Conservation (phyloP, 92 coral and sea anemone species). For the Epizoanthus scotinus region DNA sequence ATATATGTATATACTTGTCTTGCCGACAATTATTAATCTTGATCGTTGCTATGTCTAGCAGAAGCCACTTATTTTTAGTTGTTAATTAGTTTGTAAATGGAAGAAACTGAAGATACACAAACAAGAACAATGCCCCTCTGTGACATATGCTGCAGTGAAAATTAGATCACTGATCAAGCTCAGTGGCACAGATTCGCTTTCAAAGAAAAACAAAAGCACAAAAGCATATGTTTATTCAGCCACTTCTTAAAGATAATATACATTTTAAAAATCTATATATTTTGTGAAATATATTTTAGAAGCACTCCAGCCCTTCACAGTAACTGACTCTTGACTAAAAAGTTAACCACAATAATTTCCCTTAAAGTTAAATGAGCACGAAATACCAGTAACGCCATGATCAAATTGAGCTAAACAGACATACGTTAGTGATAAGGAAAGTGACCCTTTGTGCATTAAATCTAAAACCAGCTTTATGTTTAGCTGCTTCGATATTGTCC, state of each 20-base stretch:
- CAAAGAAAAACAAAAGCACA: constrained; percentile 17
- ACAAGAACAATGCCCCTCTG: constrained; percentile 16
- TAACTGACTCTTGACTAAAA: neutral
- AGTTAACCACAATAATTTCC: neutral
- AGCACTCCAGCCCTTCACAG: neutral
- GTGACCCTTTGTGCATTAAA: neutral
- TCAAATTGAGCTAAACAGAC: neutral
- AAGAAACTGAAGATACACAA: constrained; percentile 11
- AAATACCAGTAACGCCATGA: neutral
- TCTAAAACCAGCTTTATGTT: too few relatives aligned
- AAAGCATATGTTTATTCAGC: constrained; percentile 16
- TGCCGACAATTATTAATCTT: constrained; percentile 2
- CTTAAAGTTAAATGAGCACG: neutral
- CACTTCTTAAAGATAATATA: neutral
- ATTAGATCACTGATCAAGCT: constrained; percentile 28
- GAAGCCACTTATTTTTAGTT: constrained; percentile 15
- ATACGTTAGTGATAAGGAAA: neutral
- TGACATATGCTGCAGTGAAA: constrained; percentile 7
- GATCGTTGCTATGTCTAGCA: constrained; percentile 29
- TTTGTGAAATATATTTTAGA: neutral
- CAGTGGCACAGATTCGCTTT: constrained; percentile 1
- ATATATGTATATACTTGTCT: constrained; percentile 19
- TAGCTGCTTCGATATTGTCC: too few relatives aligned
- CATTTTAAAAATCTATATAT: neutral
- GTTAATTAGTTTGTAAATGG: neutral